A percentile compares a stretch with the other conserved stretches of the same genome.
These are phyloP conservation scores for Plagiodera versicolora DNA, from an alignment of 2,888 invertebrate genomes.

Conservation along the genomic window DNA sequence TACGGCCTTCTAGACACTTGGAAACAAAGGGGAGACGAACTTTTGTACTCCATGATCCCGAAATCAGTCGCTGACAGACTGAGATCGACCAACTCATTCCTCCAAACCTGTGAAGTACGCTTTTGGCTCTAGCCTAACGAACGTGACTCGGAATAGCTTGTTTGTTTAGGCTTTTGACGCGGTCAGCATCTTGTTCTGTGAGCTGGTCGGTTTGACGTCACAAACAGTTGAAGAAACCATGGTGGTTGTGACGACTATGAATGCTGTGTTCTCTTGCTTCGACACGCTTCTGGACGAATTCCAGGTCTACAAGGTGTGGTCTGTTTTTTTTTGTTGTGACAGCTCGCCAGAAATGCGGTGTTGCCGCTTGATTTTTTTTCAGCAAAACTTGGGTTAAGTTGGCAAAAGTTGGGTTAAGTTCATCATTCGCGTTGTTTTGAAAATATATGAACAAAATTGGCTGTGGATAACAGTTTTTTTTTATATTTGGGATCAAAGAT, in stretches of 20 bases:
- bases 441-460: too few species aligned
- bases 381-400: too few species aligned
- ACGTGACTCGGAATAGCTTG: too few species aligned
- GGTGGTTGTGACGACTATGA: slow-evolving; percentile 81
- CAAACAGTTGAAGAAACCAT: slow-evolving; percentile 63
- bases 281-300: slow-evolving; percentile 80
- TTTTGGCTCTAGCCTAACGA: too few species aligned
- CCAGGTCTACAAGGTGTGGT: slow-evolving; percentile 78
- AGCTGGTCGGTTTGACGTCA: slow-evolving; percentile 62
- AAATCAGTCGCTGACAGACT: slow-evolving; percentile 78
- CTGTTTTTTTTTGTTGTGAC: neutral
- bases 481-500: too few species aligned
- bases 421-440: too few species aligned
- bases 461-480: too few species aligned
- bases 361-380: too few species aligned
- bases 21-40: slow-evolving; percentile 80
- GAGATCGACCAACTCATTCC: slow-evolving; percentile 71
- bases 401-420: too few species aligned
- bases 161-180: slow-evolving; percentile 77
- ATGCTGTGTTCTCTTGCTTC: slow-evolving; percentile 79
- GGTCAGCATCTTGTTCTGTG: slow-evolving; percentile 77
- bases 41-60: slow-evolving; percentile 90
- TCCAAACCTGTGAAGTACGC: slow-evolving; percentile 75
- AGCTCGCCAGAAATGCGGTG: too few species aligned
- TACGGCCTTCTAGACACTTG: slow-evolving; percentile 77